Evolutionary conservation across 1,140 invertebrate species (phyloP).

Genomic region (Drosophila sp.): DNA sequence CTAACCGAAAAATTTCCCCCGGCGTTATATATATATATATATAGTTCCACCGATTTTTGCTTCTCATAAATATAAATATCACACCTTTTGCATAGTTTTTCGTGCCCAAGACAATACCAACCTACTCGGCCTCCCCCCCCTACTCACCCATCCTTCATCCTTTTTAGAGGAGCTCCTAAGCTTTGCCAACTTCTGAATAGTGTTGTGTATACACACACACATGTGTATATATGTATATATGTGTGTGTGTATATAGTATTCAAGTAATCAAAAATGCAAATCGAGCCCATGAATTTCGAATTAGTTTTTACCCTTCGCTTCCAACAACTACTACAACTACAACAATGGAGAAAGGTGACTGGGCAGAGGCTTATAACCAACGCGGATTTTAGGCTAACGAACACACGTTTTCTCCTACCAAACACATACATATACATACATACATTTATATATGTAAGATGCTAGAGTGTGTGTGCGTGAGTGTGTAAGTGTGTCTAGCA

Average conservation of each 20-base stretch:
- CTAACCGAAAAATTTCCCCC: slow-evolving; percentile 72
- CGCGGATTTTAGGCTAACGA: slow-evolving; percentile 77
- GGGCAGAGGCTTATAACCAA: slow-evolving; percentile 49
- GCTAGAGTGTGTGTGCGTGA: slow-evolving; percentile 3
- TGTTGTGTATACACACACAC: slow-evolving; percentile 12
- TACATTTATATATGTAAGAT: no score
- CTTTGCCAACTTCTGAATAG: background rate
- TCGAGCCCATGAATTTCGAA: slow-evolving; percentile 81
- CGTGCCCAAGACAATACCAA: slow-evolving; percentile 42
- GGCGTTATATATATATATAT: slow-evolving; percentile 20
- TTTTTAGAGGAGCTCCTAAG: background rate
- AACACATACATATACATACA: slow-evolving; percentile 32
- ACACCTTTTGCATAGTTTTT: slow-evolving; percentile 59
- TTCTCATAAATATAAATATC: slow-evolving; percentile 78
- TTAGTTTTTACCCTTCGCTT: slow-evolving; percentile 70
- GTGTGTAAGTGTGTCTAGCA: slow-evolving; percentile 3
- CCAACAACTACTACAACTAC: slow-evolving; percentile 36
- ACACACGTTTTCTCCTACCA: slow-evolving; percentile 46
- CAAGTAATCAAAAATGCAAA: slow-evolving; percentile 80
- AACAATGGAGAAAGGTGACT: slow-evolving; percentile 9
- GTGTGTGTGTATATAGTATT: slow-evolving; percentile 55
- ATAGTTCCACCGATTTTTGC: slow-evolving; percentile 40
- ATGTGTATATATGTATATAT: slow-evolving; percentile 9
- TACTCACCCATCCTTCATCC: background rate
- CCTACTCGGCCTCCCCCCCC: slow-evolving; percentile 14